Percentiles rank a stretch among this genome's conserved stretches.
These are phyloP conservation scores for Aplochiton taeniatus DNA, from an alignment of 2,797 vertebrate species.

Conservation along the genomic window DNA sequence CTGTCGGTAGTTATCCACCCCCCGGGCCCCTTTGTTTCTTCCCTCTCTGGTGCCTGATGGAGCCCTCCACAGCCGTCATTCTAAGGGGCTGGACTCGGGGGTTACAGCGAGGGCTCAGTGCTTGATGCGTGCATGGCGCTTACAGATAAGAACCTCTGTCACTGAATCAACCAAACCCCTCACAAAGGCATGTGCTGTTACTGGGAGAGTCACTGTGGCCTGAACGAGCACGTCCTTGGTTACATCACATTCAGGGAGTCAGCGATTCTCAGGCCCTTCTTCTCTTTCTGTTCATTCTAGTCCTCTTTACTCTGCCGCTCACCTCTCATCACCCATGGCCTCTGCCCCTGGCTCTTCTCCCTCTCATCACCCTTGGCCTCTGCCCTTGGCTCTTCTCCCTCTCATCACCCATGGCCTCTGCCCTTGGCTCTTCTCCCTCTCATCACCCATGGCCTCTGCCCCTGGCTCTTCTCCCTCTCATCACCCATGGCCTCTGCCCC, in stretches of 20 bases:
- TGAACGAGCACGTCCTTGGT: constrained; percentile 16
- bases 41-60: constrained; percentile 28
- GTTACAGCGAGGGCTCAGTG: constrained; percentile 49
- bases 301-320: no score
- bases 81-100: constrained; percentile 39
- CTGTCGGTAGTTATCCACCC: constrained; percentile 61
- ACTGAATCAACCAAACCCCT: constrained; percentile 36
- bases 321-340: no score
- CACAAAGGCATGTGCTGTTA: constrained; percentile 9
- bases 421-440: constrained; percentile 5
- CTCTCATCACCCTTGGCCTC: constrained; percentile 8
- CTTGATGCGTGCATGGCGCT: constrained; percentile 54
- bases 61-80: constrained; percentile 33
- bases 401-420: constrained; percentile 34
- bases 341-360: constrained; percentile 11
- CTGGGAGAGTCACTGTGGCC: neutral
- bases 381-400: neutral
- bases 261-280: no score
- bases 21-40: constrained; percentile 24
- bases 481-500: constrained; percentile 24
- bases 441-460: constrained; percentile 6
- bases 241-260: no score
- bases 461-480: constrained; percentile 7
- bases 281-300: no score
- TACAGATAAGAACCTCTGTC: constrained; percentile 69